phyloP scores from a whole-genome alignment of 2,888 invertebrate genomes.

The Mythimna vitellina region DNA sequence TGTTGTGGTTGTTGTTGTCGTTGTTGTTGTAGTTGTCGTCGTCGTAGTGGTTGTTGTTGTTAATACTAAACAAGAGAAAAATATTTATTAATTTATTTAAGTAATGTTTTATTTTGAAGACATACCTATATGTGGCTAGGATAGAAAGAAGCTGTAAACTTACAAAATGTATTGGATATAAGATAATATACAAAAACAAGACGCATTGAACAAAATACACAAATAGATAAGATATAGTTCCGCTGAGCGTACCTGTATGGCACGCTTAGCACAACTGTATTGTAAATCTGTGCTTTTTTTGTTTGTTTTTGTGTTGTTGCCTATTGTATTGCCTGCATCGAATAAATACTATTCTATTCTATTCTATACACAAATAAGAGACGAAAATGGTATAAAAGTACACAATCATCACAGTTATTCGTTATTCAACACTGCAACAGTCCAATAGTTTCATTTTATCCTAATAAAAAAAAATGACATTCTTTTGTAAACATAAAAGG shows the following conservation, averaged over 20 bases:
- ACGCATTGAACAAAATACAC: neutral
- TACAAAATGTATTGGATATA: neutral
- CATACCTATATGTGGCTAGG: neutral
- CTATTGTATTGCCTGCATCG: too few species aligned
- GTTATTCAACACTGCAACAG: too few species aligned
- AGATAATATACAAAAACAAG: neutral
- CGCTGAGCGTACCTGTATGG: too few species aligned
- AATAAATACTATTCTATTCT: too few species aligned
- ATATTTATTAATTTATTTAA: neutral
- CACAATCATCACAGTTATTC: neutral
- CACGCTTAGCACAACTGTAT: too few species aligned
- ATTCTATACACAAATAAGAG: neutral
- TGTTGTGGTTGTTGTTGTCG: conserved; percentile 81
- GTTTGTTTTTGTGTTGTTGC: too few species aligned
- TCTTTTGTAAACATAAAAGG: neutral
- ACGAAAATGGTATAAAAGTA: neutral
- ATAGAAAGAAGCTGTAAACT: neutral
- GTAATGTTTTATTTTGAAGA: neutral
- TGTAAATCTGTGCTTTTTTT: too few species aligned
- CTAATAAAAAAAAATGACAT: neutral
- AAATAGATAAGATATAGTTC: too few species aligned
- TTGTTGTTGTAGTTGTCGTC: conserved; percentile 82
- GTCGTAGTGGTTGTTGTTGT: conserved; percentile 83
- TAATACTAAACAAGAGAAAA: conserved; percentile 71
- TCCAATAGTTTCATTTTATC: neutral